Conservation (phyloP, 2,888 invertebrate genomes). For the Lissocephala sabroskyi region DNA sequence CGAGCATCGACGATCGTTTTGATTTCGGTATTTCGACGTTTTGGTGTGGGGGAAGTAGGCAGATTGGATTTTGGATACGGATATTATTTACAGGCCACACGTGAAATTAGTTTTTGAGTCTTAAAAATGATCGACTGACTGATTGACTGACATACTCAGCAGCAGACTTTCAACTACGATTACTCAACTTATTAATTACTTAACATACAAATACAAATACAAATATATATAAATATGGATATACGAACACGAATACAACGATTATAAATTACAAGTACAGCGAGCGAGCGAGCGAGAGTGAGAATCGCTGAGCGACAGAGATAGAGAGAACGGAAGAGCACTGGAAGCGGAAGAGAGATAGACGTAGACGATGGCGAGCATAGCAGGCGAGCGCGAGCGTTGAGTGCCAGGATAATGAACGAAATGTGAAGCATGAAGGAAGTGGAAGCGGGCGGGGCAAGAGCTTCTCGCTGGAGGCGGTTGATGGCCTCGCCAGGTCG, state of each 20-base stretch:
- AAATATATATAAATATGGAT: constrained; percentile 30
- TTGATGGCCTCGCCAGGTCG: too few relatives aligned
- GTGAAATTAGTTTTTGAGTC: constrained; percentile 38
- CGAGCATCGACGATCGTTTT: too few relatives aligned
- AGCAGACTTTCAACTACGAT: constrained; percentile 35
- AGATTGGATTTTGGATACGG: constrained; percentile 57
- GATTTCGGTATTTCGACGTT: constrained; percentile 12
- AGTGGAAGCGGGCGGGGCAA: not conserved
- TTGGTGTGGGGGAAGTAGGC: constrained; percentile 35
- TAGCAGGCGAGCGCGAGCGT: too few relatives aligned
- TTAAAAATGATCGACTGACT: constrained; percentile 49
- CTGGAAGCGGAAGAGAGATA: not conserved
- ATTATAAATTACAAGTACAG: too few relatives aligned
- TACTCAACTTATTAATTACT: constrained; percentile 25
- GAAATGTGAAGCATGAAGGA: not conserved
- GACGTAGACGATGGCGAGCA: not conserved
- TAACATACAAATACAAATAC: constrained; percentile 7
- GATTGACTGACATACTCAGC: constrained; percentile 28
- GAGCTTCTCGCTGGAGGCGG: too few relatives aligned
- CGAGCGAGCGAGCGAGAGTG: constrained; percentile 3
- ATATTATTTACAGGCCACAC: constrained; percentile 56
- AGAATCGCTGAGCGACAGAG: not conserved
- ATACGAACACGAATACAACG: constrained; percentile 35
- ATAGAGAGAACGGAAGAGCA: not conserved
- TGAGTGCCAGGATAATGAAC: too few relatives aligned